Conservation (phyloP, 2,113 vertebrate genomes). For the Cryptoleucopteryx plumbea region DNA sequence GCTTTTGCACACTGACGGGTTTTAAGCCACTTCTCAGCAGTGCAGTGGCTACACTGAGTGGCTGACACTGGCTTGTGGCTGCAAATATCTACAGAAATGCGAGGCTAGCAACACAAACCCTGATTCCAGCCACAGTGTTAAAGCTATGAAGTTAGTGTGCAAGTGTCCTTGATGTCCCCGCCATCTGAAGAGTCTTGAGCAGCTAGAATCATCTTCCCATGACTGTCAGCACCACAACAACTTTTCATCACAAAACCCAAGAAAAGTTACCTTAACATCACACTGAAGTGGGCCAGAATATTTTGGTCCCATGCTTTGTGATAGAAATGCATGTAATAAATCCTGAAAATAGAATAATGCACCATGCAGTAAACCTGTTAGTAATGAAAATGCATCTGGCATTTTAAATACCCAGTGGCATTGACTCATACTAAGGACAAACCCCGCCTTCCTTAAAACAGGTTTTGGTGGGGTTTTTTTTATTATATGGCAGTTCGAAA, state of each 20-base stretch:
- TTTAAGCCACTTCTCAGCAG: neutral
- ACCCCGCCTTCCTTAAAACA: neutral
- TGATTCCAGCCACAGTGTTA: neutral
- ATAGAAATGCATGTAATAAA: neutral
- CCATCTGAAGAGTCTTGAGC: neutral
- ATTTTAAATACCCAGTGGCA: neutral
- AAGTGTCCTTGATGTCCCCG: neutral
- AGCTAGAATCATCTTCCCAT: neutral
- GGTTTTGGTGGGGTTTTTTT: neutral
- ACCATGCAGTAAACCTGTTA: neutral
- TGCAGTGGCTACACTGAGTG: neutral
- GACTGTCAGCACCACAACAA: neutral
- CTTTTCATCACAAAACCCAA: neutral
- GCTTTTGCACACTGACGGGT: neutral
- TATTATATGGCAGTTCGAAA: neutral
- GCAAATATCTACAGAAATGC: neutral
- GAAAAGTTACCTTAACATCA: neutral
- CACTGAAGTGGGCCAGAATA: neutral
- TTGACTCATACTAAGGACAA: neutral
- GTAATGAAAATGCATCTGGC: neutral
- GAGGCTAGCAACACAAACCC: neutral
- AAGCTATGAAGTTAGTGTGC: neutral
- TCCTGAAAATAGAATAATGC: neutral
- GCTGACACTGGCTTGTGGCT: neutral
- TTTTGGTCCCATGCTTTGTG: neutral